A percentile compares a stretch with the other conserved stretches of the same genome.
Conservation (phyloP, 2,113 vertebrate genomes). For the Equus przewalskii region DNA sequence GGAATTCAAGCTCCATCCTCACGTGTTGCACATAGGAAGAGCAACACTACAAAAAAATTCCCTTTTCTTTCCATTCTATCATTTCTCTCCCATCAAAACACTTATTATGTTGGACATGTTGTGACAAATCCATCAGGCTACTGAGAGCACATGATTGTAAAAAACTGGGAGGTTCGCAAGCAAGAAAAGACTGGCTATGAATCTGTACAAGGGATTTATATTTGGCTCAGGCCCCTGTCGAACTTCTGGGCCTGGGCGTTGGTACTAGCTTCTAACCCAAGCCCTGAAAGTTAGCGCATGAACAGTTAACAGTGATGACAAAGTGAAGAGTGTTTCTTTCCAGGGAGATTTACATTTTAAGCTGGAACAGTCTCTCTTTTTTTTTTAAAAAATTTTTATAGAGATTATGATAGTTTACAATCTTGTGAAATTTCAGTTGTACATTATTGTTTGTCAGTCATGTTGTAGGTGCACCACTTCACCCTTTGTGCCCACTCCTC, state of each 20-base stretch:
- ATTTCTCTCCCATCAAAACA: neutral
- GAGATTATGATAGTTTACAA: too few relatives aligned
- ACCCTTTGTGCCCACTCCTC: too few relatives aligned
- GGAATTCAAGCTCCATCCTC: neutral
- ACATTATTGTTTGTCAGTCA: too few relatives aligned
- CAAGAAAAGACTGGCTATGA: neutral
- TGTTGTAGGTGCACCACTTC: too few relatives aligned
- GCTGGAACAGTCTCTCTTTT: neutral
- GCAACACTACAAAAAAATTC: accelerated
- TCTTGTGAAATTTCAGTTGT: too few relatives aligned
- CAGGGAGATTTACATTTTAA: neutral
- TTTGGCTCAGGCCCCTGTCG: neutral
- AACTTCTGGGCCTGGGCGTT: too few relatives aligned
- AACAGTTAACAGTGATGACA: neutral
- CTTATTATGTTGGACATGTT: neutral
- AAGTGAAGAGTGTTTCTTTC: neutral
- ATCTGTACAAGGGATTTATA: neutral
- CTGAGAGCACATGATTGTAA: neutral
- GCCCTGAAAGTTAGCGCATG: neutral
- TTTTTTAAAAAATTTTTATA: too few relatives aligned
- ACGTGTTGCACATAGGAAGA: accelerated
- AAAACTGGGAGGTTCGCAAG: neutral
- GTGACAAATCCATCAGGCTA: neutral
- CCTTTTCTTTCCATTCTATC: neutral
- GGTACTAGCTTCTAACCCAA: neutral